Evolutionary conservation across 1,140 invertebrate genomes (phyloP).

Genomic region (Stenopsyche tienmushanensis): DNA sequence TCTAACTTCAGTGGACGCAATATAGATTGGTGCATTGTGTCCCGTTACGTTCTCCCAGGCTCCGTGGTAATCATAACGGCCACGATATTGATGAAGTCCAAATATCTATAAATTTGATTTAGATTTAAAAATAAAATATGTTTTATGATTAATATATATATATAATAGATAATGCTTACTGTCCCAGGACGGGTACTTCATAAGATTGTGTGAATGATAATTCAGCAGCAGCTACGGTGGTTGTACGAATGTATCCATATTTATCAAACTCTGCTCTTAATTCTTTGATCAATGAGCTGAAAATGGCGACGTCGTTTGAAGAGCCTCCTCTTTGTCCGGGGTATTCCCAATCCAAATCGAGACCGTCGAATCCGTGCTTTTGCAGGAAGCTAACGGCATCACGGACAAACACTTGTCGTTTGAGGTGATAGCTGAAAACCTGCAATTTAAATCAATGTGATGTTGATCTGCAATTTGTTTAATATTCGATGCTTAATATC

Average conservation of each 20-base stretch:
- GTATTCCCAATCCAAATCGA: conserved; percentile 84
- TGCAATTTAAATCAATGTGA: conserved; percentile 36
- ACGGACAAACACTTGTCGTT: conserved; percentile 61
- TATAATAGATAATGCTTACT: conserved; percentile 33
- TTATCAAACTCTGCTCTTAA: conserved; percentile 59
- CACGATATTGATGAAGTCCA: conserved; percentile 73
- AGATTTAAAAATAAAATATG: too few species aligned
- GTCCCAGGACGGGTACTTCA: conserved; percentile 56
- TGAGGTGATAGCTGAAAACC: conserved; percentile 54
- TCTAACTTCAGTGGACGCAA: conserved; percentile 10
- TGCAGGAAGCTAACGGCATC: conserved; percentile 60
- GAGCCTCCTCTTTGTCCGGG: conserved; percentile 67
- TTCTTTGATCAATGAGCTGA: conserved; percentile 58
- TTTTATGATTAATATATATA: background rate
- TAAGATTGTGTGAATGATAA: conserved; percentile 60
- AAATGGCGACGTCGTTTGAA: conserved; percentile 53
- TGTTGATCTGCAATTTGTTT: background rate
- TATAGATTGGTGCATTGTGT: conserved; percentile 60
- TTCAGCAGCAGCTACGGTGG: conserved; percentile 62
- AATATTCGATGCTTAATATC: background rate
- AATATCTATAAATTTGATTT: conserved; percentile 39
- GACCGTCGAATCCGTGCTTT: conserved; percentile 72
- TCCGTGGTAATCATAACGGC: conserved; percentile 71
- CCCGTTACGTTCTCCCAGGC: conserved; percentile 62
- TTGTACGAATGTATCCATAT: conserved; percentile 57